These are phyloP conservation scores for Polyploca ridens DNA, from an alignment of 2,888 invertebrate species.

Conservation along the genomic window DNA sequence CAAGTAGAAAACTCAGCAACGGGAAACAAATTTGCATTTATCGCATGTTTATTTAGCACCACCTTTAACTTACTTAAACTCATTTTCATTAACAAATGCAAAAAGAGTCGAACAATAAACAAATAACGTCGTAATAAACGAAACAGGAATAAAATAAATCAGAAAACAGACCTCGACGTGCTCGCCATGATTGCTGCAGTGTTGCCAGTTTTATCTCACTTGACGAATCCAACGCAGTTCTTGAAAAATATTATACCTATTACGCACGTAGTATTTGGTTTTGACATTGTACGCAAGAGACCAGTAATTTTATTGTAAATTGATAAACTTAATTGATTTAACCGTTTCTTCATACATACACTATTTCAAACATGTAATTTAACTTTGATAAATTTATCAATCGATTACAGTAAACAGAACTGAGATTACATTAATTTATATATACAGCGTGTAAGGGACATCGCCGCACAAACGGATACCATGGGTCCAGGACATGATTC, in stretches of 20 bases:
- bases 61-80: conserved; percentile 54
- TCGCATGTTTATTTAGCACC: conserved; percentile 35
- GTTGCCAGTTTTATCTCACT: conserved; percentile 8
- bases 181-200: conserved; percentile 85
- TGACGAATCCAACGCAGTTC: not conserved
- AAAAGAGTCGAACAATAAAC: conserved; percentile 46
- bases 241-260: not conserved
- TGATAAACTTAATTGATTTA: no score
- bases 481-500: no score
- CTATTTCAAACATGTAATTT: no score
- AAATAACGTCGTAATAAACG: conserved; percentile 47
- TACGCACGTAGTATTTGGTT: not conserved
- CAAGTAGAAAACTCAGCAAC: conserved; percentile 65
- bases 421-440: no score
- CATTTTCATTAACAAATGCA: conserved; percentile 45
- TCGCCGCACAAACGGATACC: no score
- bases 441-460: no score
- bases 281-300: not conserved
- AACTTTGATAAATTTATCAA: no score
- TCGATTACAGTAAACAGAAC: no score
- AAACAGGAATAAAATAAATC: conserved; percentile 66
- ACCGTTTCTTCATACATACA: no score
- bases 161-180: conserved; percentile 86
- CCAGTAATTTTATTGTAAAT: not conserved
- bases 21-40: conserved; percentile 42